phyloP scores from a whole-genome alignment of 2,113 vertebrate genomes.

The Triplophysa siluroides region DNA sequence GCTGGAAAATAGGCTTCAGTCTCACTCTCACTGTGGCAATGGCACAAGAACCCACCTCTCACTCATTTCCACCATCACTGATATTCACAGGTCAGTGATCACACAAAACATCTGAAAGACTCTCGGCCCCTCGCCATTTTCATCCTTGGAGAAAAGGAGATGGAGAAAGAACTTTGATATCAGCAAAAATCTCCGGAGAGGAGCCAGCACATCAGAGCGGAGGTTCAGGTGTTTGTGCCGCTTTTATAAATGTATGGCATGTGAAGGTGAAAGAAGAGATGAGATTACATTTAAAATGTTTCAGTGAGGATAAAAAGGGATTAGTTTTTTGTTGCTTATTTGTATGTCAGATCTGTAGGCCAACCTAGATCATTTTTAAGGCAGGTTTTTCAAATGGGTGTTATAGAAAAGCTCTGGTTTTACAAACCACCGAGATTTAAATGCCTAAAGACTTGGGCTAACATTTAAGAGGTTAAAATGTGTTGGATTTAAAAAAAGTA shows the following conservation, averaged over 20 bases:
- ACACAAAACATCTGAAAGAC: slow-evolving; percentile 40
- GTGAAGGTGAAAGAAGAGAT: slow-evolving; percentile 11
- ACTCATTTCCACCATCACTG: slow-evolving; percentile 42
- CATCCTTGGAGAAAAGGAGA: slow-evolving; percentile 1
- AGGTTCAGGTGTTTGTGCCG: neutral
- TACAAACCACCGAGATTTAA: no score
- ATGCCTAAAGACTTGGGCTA: no score
- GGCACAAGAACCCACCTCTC: slow-evolving; percentile 44
- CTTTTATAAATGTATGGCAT: neutral
- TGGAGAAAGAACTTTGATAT: neutral
- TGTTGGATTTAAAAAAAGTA: no score
- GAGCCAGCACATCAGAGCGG: neutral
- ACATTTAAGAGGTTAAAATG: no score
- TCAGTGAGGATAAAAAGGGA: neutral
- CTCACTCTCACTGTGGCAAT: slow-evolving; percentile 50
- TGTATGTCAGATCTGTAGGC: neutral
- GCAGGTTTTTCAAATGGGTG: no score
- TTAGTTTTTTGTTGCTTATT: neutral
- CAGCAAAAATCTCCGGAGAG: neutral
- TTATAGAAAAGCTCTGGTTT: no score
- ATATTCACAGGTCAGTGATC: slow-evolving; percentile 59
- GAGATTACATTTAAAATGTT: slow-evolving; percentile 24
- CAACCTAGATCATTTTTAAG: no score
- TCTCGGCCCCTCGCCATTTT: slow-evolving; percentile 1
- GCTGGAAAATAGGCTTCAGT: slow-evolving; percentile 57